Conservation (phyloP, 2,888 invertebrate species). For the Autographa gamma region DNA sequence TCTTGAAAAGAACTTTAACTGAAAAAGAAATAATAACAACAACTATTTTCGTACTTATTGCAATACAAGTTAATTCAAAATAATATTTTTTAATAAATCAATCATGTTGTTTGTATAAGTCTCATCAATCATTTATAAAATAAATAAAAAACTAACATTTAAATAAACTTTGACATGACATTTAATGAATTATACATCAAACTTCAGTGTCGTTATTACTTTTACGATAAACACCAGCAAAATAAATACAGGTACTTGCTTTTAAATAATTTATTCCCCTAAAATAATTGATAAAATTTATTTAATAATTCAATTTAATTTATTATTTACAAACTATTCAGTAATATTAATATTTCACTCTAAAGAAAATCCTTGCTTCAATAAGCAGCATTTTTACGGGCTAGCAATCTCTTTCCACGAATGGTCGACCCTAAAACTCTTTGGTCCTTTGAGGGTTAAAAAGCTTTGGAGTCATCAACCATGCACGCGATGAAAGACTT, state of each 20-base stretch:
- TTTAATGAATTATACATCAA: not conserved
- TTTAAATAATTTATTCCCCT: too few relatives aligned
- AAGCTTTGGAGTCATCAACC: slow-evolving; percentile 10
- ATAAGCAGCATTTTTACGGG: slow-evolving; percentile 20
- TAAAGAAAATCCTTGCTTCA: slow-evolving; percentile 32
- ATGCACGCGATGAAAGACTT: slow-evolving; percentile 18
- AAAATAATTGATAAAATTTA: too few relatives aligned
- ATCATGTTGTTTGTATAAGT: not conserved
- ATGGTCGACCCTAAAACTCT: slow-evolving; percentile 22
- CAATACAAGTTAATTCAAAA: too few relatives aligned
- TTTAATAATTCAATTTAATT: slow-evolving; percentile 14
- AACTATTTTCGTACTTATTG: too few relatives aligned
- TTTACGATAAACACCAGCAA: too few relatives aligned
- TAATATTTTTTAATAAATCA: too few relatives aligned
- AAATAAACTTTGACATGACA: not conserved
- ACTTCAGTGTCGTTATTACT: too few relatives aligned
- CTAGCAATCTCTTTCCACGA: slow-evolving; percentile 14
- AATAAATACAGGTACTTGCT: too few relatives aligned
- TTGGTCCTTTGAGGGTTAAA: slow-evolving; percentile 29
- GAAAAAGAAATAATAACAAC: too few relatives aligned
- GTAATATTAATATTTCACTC: not conserved
- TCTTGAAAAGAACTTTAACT: too few relatives aligned
- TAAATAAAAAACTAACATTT: not conserved
- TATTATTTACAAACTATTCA: not conserved
- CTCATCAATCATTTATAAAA: not conserved